Base-by-base conservation (phyloP, 2,113 vertebrate species). In the Corvus hawaiiensis region DNA sequence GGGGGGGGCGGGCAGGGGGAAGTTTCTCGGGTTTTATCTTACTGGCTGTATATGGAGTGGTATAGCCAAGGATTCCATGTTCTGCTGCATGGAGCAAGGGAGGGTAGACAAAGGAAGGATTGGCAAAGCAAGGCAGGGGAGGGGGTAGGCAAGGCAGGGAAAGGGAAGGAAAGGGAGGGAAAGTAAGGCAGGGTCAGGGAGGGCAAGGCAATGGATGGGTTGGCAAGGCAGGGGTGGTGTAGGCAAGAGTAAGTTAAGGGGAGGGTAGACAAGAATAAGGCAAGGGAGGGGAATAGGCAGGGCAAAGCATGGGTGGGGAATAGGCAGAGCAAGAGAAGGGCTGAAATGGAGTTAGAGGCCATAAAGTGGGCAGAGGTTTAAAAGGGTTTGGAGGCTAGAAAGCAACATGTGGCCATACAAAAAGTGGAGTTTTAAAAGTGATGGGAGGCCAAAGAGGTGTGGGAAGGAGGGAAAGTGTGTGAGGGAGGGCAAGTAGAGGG, bases 1-100 rank as follows among this genome's bases (percentile, higher is more conserved):
- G 22, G 17, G 14, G 22, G 1, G 1, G n/a, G n/a, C n/a, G n/a
- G 17, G 11, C 18, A 17, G 14, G 22, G 43, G 7, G 7, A 7
- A 3, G 3, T 21, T 27, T 55, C 24, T 61, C 17, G 9, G 21
- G 76, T 61, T 64, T 77, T 41, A 4, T 75, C 23, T 72, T 63
- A 7, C 13, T 6, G 9, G 7, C 15, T 69, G 1, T 13, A 13
- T n/a, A 9, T 49, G 32, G 6, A 52, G 19, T 18, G 37, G 51
- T 37, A 5, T 46, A 63, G 37, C 30, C 66, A 76, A 83, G 11
- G 20, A 18, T 63, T 80, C 33, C 41, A 8, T 1, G 6, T 77
- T 68, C 12, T 77, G 28, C 39, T 14, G 7, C 41, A 27, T 33
- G 26, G 23, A 27, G 33, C 27, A 30, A 75, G 54, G 41, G 43